Evolutionary conservation across 2,113 vertebrate genomes (phyloP).

Genomic region (Gobiocypris rarus): DNA sequence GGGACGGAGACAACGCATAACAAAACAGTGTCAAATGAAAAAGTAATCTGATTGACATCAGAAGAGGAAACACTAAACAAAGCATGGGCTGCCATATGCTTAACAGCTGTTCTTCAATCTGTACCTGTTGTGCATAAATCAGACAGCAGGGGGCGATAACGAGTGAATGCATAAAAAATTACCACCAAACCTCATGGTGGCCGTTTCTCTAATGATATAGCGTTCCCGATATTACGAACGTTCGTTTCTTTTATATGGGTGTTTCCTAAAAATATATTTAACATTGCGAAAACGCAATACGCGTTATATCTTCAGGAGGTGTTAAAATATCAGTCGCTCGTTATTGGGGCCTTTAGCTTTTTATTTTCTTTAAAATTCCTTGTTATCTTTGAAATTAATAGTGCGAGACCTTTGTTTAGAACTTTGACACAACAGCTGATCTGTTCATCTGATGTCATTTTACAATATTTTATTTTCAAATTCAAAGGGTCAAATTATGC

Average conservation of each 20-base stretch:
- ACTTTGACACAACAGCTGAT: background rate
- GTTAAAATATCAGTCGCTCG: background rate
- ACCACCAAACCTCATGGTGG: background rate
- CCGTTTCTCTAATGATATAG: background rate
- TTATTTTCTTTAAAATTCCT: background rate
- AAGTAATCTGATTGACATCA: constrained; percentile 53
- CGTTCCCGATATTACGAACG: background rate
- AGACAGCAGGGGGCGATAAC: constrained; percentile 65
- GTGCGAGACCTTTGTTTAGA: background rate
- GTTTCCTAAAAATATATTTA: background rate
- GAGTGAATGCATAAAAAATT: background rate
- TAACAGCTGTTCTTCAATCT: constrained; percentile 66
- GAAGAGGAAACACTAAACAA: constrained; percentile 68
- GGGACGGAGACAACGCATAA: constrained; percentile 12
- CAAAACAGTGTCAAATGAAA: constrained; percentile 39
- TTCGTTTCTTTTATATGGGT: background rate
- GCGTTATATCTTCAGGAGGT: background rate
- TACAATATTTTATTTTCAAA: background rate
- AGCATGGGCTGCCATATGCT: constrained; percentile 70
- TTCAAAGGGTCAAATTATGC: background rate
- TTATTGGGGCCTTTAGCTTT: background rate
- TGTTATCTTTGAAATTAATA: background rate
- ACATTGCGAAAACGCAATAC: background rate
- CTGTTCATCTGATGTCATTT: background rate
- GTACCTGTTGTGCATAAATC: background rate